Base-by-base conservation (phyloP, 2,888 invertebrate genomes). In the Unio delphinus region DNA sequence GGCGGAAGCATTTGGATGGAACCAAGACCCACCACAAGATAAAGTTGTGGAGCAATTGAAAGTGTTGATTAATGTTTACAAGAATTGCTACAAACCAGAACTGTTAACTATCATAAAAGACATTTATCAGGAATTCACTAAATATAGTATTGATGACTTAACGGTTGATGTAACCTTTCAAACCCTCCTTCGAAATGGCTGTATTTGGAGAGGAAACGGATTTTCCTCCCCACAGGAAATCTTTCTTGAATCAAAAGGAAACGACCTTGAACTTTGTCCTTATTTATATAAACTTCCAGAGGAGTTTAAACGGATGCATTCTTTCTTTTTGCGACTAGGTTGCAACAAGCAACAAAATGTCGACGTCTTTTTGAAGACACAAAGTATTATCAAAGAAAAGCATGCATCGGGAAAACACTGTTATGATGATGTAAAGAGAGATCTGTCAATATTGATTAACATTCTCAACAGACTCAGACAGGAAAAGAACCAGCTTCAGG, bases 201-300 rank as follows among this genome's bases (percentile, higher is more conserved):
- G 59, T 30, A n/a, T 69, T 18, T 73, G 69, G 69, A 69, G 58
- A 55, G 73, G 73, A 20, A 58, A 67, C 54, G 61, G 67, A 17
- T 73, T 73, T 65, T 23, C 26, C 30, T 8, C 26, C 18, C 58
- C 67, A 55, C 28, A 59, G 20, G 63, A 30, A 26, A 58, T 73
- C 8, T 73, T 55, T 54, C 34, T 66, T 26, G 26, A 67, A 17
- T 45, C 6, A 23, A 65, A 55, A 5, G 17, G 23, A 15, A 58
- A 64, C 15, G 73, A 73, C 57, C 61, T 73, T 55, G 30, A 17
- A 20, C 55, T 73, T 28, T 23, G 65, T 26, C 73, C 73, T n/a
- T 73, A 67, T 55, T 45, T 73, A 26, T 67, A 62, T 30, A 59
- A 55, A 54, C 62, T 73, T 64, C 73, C 69, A 18, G 3, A 26